Evolutionary conservation across 1,140 invertebrate genomes (phyloP).

Genomic region (Orussus abietinus): DNA sequence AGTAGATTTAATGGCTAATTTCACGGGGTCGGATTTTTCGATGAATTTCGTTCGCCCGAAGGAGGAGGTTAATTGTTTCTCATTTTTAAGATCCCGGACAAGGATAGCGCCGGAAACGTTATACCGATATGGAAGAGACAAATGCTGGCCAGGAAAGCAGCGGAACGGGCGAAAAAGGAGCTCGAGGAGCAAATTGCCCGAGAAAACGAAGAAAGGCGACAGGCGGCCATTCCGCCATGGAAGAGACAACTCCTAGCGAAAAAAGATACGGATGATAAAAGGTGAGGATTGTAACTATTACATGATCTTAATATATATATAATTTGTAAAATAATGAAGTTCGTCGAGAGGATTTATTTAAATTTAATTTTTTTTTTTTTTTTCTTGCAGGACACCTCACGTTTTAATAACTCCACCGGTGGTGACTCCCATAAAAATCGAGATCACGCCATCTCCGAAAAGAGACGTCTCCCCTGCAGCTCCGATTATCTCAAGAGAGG

Average conservation of each 20-base stretch:
- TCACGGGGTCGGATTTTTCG: too few relatives aligned
- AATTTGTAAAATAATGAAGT: neutral
- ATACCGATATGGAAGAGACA: conserved; percentile 93
- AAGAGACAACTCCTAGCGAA: conserved; percentile 82
- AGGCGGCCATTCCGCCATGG: conserved; percentile 87
- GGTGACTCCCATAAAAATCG: conserved; percentile 31
- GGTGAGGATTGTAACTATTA: conserved; percentile 48
- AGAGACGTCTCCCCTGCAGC: conserved; percentile 15
- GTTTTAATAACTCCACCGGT: conserved; percentile 1
- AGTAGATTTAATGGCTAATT: too few relatives aligned
- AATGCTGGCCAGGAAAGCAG: conserved; percentile 89
- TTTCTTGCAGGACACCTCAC: neutral
- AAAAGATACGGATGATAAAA: conserved; percentile 72
- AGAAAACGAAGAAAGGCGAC: conserved; percentile 80
- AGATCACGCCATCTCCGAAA: conserved; percentile 23
- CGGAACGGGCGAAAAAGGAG: conserved; percentile 86
- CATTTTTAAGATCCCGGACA: conserved; percentile 76
- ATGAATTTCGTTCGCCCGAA: too few relatives aligned
- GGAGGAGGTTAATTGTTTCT: too few relatives aligned
- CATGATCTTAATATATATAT: conserved; percentile 2
- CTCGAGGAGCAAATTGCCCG: conserved; percentile 77
- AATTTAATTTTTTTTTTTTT: conserved; percentile 2
- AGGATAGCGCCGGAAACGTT: conserved; percentile 79
- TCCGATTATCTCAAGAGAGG: conserved; percentile 14
- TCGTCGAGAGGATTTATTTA: neutral